Evolutionary conservation across 2,888 invertebrate species (phyloP).

Genomic region (Branchinecta sandiegonensis): DNA sequence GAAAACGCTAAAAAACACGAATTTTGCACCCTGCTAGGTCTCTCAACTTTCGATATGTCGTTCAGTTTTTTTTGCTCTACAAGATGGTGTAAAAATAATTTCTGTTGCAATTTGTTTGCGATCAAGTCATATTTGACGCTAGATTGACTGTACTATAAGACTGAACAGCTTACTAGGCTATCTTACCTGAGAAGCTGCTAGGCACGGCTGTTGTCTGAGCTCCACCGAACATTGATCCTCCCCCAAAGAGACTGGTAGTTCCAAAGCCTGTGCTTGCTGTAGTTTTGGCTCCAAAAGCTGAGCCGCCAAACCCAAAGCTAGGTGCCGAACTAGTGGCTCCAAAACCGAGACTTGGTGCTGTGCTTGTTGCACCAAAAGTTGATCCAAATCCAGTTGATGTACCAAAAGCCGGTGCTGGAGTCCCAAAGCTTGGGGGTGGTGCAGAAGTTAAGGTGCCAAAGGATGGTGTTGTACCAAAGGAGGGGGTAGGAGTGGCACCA

Average conservation of each 20-base stretch:
- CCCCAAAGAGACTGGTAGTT: conserved; percentile 7
- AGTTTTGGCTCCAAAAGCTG: conserved; percentile 2
- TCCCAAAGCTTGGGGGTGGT: not conserved
- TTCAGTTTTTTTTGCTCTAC: too few species aligned
- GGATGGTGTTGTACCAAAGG: not conserved
- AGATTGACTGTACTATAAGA: too few species aligned
- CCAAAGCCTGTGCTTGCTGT: not conserved
- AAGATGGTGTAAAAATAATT: too few species aligned
- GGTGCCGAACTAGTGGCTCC: not conserved
- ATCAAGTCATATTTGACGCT: too few species aligned
- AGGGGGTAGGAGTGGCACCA: conserved; percentile 35
- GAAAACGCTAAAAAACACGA: too few species aligned
- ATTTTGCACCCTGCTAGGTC: too few species aligned
- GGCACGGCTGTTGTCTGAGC: not conserved
- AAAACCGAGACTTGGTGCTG: not conserved
- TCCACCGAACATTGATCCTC: not conserved
- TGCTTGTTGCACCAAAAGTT: not conserved
- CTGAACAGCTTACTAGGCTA: not conserved
- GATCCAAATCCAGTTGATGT: not conserved
- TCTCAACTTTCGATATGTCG: too few species aligned
- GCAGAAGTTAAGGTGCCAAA: not conserved
- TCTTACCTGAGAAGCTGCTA: not conserved
- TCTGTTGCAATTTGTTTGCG: too few species aligned
- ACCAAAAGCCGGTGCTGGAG: not conserved
- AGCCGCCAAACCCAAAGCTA: not conserved